Percentiles rank a stretch among this genome's conserved stretches.
Conservation (phyloP, 2,888 invertebrate species). For the Acanthosepion lycidas region DNA sequence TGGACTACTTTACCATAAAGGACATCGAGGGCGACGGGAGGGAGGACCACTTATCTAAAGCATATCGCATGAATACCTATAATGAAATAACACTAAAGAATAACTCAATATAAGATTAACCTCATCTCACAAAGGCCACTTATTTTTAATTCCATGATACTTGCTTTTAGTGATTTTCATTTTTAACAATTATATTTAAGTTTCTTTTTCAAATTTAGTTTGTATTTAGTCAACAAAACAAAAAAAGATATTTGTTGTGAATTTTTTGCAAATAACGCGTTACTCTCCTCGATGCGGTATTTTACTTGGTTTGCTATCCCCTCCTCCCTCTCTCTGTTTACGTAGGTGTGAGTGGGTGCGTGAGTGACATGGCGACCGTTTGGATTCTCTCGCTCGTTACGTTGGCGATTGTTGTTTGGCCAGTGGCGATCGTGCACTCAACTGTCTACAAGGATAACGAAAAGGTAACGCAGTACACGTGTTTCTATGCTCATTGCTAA, state of each 20-base stretch:
- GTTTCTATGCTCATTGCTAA: slow-evolving; percentile 34
- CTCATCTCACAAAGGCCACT: slow-evolving; percentile 48
- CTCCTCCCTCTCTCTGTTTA: background rate
- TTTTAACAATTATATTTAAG: background rate
- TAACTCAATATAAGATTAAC: slow-evolving; percentile 49
- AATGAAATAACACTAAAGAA: slow-evolving; percentile 46
- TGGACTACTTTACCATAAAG: background rate
- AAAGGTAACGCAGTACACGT: slow-evolving; percentile 40
- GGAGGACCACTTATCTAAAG: slow-evolving; percentile 44
- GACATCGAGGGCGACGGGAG: slow-evolving; percentile 8
- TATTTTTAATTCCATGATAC: slow-evolving; percentile 46
- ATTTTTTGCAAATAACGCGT: slow-evolving; percentile 41
- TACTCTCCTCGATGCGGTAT: background rate
- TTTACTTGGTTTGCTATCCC: background rate
- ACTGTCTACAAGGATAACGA: slow-evolving; percentile 44
- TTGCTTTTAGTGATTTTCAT: background rate
- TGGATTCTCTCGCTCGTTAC: slow-evolving; percentile 41
- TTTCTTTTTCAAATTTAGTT: background rate
- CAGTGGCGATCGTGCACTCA: slow-evolving; percentile 18
- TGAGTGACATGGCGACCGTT: slow-evolving; percentile 45
- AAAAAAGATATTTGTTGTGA: background rate
- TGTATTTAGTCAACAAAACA: background rate
- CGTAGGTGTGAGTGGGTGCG: slow-evolving; percentile 37
- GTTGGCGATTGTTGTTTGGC: slow-evolving; percentile 35
- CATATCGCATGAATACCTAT: slow-evolving; percentile 48